A percentile compares a stretch with the other conserved stretches of the same genome.
Conservation (phyloP, 1,140 invertebrate species). For the Hyposmocoma kahamanoa region DNA sequence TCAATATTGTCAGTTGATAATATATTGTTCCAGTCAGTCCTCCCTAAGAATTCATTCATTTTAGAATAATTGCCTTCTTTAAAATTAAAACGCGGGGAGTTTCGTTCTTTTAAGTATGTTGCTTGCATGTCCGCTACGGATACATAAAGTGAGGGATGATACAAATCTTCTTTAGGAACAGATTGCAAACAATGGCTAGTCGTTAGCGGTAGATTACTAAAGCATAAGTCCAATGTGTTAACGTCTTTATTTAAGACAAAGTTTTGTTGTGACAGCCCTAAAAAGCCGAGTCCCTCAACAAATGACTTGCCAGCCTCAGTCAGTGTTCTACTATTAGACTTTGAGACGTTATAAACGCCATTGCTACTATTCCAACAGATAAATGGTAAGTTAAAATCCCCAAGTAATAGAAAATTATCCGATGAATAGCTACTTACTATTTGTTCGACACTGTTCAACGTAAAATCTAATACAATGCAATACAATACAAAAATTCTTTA, state of each 20-base stretch:
- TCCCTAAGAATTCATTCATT: neutral
- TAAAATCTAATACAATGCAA: too few species aligned
- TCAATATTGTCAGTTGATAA: neutral
- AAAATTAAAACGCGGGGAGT: neutral
- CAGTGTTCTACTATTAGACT: too few species aligned
- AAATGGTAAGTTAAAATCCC: neutral
- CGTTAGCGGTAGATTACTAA: neutral
- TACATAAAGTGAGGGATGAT: constrained; percentile 5
- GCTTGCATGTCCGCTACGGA: neutral
- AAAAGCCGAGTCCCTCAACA: too few species aligned
- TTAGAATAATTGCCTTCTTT: neutral
- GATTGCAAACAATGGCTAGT: neutral
- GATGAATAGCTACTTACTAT: too few species aligned
- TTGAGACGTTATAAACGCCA: too few species aligned
- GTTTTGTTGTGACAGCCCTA: neutral
- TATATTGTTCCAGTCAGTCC: neutral
- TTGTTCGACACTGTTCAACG: too few species aligned
- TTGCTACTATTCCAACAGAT: neutral
- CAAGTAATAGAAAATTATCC: neutral
- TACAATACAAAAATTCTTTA: too few species aligned
- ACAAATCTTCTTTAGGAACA: constrained; percentile 5
- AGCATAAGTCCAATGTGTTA: constrained; percentile 1
- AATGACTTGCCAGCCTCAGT: too few species aligned
- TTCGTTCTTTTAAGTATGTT: neutral
- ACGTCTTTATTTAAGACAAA: neutral